Evolutionary conservation across 2,113 vertebrate genomes (phyloP).

Genomic region (Heterochromis multidens): DNA sequence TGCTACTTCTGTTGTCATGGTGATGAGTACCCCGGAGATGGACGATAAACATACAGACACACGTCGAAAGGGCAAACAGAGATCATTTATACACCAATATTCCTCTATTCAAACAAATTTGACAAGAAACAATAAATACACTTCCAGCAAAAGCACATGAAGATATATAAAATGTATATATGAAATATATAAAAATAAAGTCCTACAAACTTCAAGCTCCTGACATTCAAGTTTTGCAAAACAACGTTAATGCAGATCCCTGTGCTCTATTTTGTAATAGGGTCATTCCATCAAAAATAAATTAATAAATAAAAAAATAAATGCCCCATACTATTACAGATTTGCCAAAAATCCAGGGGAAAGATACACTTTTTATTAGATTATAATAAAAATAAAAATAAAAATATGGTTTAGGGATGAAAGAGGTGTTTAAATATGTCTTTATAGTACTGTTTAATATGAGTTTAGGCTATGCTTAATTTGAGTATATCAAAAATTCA

Average conservation of each 20-base stretch:
- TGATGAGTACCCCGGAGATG: slow-evolving; percentile 9
- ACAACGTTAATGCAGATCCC: not conserved
- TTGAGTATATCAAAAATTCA: not conserved
- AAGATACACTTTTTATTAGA: no score
- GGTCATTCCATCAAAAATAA: not conserved
- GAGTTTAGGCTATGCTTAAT: not conserved
- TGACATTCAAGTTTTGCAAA: not conserved
- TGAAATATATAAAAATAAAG: no score
- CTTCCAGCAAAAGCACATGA: not conserved
- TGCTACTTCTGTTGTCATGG: slow-evolving; percentile 40
- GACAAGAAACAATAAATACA: not conserved
- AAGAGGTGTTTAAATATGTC: not conserved
- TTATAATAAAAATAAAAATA: no score
- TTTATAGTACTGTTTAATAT: not conserved
- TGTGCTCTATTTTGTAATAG: not conserved
- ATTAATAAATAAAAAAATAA: accelerated
- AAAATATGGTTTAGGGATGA: not conserved
- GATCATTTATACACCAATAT: not conserved
- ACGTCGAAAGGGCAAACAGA: not conserved
- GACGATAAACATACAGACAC: not conserved
- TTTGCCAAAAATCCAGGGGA: not conserved
- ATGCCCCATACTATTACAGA: not conserved
- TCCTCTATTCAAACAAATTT: not conserved
- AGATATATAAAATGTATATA: no score
- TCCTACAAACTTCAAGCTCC: not conserved